A percentile compares a stretch with the other conserved stretches of the same genome.
Evolutionary conservation across 2,113 vertebrate genomes (phyloP).

Genomic region (Sapajus apella): DNA sequence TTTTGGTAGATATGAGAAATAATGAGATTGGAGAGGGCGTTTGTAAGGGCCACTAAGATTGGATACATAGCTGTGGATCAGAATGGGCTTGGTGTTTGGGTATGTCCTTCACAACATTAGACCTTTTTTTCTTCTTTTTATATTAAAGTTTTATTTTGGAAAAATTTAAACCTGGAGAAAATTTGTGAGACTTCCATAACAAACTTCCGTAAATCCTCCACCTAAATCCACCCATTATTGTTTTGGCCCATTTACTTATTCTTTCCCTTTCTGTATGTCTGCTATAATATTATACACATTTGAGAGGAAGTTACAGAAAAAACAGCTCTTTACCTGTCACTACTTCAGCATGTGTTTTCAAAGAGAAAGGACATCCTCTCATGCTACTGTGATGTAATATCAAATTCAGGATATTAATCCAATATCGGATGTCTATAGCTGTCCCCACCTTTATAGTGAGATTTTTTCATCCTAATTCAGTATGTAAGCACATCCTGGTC

Average conservation of each 20-base stretch:
- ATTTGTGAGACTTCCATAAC: neutral
- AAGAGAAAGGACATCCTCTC: neutral
- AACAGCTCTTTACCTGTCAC: neutral
- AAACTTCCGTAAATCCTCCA: neutral
- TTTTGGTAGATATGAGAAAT: neutral
- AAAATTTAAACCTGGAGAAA: neutral
- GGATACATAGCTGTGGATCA: neutral
- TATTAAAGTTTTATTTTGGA: slow-evolving; percentile 4
- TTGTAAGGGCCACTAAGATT: too few species aligned
- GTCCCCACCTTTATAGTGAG: neutral
- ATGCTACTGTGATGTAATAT: neutral
- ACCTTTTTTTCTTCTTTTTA: neutral
- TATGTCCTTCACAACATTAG: neutral
- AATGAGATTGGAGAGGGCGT: neutral
- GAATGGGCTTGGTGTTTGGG: neutral
- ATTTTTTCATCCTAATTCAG: neutral
- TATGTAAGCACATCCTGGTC: neutral
- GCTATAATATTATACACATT: neutral
- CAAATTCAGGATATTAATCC: neutral
- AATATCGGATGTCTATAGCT: neutral
- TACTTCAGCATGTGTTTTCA: neutral
- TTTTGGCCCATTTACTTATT: neutral
- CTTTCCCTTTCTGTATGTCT: neutral
- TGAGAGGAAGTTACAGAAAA: neutral
- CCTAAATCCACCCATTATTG: neutral